A percentile compares a stretch with the other conserved stretches of the same genome.
These are phyloP conservation scores for Sminthurides aquaticus DNA, from an alignment of 2,888 invertebrate species.

Conservation along the genomic window DNA sequence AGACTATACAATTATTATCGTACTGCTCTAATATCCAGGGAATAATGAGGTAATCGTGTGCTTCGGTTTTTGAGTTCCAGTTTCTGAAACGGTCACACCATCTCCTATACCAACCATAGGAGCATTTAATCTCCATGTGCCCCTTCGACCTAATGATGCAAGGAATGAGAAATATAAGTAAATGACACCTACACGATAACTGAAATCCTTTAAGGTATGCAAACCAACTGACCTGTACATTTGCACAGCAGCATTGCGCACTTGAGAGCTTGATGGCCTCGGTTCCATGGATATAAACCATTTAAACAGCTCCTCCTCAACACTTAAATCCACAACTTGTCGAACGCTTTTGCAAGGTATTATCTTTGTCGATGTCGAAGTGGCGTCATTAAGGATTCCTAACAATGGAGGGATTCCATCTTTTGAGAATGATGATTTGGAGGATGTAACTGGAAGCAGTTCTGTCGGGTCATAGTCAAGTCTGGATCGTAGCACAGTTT, in stretches of 20 bases:
- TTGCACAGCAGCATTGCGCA: conserved; percentile 44
- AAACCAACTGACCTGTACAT: conserved; percentile 34
- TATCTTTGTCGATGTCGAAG: background rate
- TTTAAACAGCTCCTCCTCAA: conserved; percentile 27
- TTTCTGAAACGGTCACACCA: conserved; percentile 42
- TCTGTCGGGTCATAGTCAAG: too few species aligned
- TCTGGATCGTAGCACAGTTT: too few species aligned
- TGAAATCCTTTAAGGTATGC: background rate
- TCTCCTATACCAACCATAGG: conserved; percentile 45
- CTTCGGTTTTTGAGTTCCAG: conserved; percentile 19
- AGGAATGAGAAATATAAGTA: background rate
- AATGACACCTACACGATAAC: too few species aligned
- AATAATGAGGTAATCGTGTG: conserved; percentile 40
- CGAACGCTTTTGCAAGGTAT: conserved; percentile 2
- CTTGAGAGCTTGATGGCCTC: conserved; percentile 37
- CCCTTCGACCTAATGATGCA: conserved; percentile 41
- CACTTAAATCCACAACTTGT: conserved; percentile 30
- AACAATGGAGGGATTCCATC: background rate
- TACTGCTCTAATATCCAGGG: conserved; percentile 44
- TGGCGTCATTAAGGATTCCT: too few species aligned
- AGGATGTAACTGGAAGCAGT: too few species aligned
- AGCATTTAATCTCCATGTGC: conserved; percentile 43
- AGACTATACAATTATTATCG: conserved; percentile 44
- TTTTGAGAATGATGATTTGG: background rate
- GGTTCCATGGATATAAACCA: conserved; percentile 31